These are phyloP conservation scores for Gastrophryne carolinensis DNA, from an alignment of 2,797 vertebrate species.

Conservation along the genomic window DNA sequence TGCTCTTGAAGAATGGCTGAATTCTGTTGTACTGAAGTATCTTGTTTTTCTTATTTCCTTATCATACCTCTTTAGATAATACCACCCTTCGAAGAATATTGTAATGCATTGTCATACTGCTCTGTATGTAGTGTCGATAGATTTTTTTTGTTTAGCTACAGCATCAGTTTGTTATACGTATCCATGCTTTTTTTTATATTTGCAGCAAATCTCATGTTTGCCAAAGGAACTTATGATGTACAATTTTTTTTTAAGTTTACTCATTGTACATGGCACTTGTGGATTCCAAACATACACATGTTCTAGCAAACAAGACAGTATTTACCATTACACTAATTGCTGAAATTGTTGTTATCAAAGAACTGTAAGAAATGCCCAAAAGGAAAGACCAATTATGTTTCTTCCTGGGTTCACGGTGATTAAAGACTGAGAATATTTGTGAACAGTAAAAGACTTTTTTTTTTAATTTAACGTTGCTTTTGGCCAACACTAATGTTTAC, in stretches of 20 bases:
- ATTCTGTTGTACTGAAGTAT: constrained; percentile 56
- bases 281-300: constrained; percentile 66
- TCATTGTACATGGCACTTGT: constrained; percentile 65
- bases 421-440: constrained; percentile 61
- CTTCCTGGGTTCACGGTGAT: constrained; percentile 57
- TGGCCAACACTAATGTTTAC: constrained; percentile 64
- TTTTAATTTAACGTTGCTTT: constrained; percentile 58
- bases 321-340: constrained; percentile 63
- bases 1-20: constrained; percentile 67
- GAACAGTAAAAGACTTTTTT: constrained; percentile 60
- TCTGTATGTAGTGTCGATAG: constrained; percentile 46
- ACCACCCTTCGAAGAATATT: constrained; percentile 66
- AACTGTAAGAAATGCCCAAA: constrained; percentile 57
- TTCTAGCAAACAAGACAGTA: constrained; percentile 64
- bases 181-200: constrained; percentile 63
- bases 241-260: constrained; percentile 60
- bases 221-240: constrained; percentile 67
- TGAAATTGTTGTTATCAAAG: constrained; percentile 61
- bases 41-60: constrained; percentile 50
- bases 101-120: constrained; percentile 50
- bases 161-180: constrained; percentile 62
- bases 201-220: constrained; percentile 67
- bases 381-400: constrained; percentile 53
- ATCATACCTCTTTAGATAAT: constrained; percentile 60
- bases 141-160: constrained; percentile 60